These are phyloP conservation scores for Eriocheir sinensis DNA, from an alignment of 1,140 invertebrate genomes.

Conservation along the genomic window DNA sequence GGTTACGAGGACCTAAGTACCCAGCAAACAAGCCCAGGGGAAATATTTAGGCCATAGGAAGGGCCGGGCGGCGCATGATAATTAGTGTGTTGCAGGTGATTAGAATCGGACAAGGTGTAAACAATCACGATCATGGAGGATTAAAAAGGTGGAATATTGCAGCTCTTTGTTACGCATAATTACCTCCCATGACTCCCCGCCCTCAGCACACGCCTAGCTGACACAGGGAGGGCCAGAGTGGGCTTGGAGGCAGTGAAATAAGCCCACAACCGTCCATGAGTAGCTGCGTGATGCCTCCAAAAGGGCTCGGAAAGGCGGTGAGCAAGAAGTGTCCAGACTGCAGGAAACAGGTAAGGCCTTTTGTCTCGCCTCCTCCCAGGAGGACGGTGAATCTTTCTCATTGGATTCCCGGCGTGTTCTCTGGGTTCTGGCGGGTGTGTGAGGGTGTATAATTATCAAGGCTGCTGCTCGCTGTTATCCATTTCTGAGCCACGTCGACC, in stretches of 20 bases:
- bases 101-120: conserved; percentile 74
- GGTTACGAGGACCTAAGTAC: not conserved
- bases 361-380: not conserved
- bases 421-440: not conserved
- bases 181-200: conserved; percentile 68
- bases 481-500: too few species aligned
- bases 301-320: conserved; percentile 71
- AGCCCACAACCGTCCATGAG: conserved; percentile 7
- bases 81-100: conserved; percentile 66
- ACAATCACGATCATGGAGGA: conserved; percentile 74
- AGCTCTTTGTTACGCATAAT: conserved; percentile 75
- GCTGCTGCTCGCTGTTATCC: not conserved
- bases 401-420: not conserved
- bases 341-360: conserved; percentile 67
- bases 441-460: not conserved
- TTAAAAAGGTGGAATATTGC: conserved; percentile 70
- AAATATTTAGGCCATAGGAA: not conserved
- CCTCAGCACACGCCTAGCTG: conserved; percentile 55
- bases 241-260: not conserved
- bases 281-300: conserved; percentile 72
- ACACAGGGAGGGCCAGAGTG: conserved; percentile 27
- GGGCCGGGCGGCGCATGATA: not conserved
- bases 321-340: conserved; percentile 73
- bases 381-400: not conserved
- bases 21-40: not conserved